These are phyloP conservation scores for Eurytoma adleriae DNA, from an alignment of 2,888 invertebrate species.

Conservation along the genomic window DNA sequence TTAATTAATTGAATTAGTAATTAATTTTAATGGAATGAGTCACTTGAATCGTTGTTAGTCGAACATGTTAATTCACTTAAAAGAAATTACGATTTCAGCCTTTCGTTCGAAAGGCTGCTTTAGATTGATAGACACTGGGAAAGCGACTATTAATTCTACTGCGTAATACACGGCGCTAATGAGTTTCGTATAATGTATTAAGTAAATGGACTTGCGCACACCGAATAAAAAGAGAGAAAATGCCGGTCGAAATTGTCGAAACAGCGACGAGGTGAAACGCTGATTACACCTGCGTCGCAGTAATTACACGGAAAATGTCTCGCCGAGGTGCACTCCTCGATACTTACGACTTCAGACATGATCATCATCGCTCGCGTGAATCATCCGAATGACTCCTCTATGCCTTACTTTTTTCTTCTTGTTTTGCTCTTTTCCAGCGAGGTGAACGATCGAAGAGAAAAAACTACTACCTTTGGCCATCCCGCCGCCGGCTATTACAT, in stretches of 20 bases:
- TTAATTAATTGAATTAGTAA: no score
- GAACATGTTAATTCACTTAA: no score
- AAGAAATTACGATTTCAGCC: no score
- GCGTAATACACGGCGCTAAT: no score
- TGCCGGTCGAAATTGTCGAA: not conserved
- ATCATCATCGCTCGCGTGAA: not conserved
- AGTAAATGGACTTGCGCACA: no score
- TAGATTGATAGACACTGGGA: no score
- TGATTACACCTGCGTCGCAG: conserved; percentile 16
- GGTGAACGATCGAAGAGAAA: not conserved
- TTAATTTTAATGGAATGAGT: no score
- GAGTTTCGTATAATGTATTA: no score
- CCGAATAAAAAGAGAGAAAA: not conserved
- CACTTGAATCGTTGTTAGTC: no score
- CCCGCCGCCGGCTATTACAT: not conserved
- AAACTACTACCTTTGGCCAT: not conserved
- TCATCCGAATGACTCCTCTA: conserved; percentile 7
- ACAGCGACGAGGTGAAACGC: not conserved
- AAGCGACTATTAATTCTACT: no score
- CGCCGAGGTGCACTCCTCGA: not conserved
- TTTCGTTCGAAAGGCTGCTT: no score
- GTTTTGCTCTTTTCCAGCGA: not conserved
- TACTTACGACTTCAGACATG: not conserved
- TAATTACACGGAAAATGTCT: conserved; percentile 25
- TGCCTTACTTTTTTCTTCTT: not conserved